These are phyloP conservation scores for Penaeus japonicus DNA, from an alignment of 1,140 invertebrate species.

Conservation along the genomic window DNA sequence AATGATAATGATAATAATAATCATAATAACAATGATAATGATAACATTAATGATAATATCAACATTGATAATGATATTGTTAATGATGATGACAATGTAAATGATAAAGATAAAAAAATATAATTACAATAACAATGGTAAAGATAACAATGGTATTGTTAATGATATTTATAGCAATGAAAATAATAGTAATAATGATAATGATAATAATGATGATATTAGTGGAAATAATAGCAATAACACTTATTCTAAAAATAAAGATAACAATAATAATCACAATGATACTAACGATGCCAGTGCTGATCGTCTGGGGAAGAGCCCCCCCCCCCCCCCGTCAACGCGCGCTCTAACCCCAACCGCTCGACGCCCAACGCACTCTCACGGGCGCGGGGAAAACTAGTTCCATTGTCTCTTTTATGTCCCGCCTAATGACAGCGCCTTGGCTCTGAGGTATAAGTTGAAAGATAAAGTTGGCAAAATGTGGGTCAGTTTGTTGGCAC, in stretches of 20 bases:
- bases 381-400: too few relatives aligned
- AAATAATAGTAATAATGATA: neutral
- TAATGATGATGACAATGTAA: neutral
- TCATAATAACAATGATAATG: neutral
- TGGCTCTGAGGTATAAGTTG: too few relatives aligned
- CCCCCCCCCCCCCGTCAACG: too few relatives aligned
- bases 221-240: neutral
- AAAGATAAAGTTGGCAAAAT: too few relatives aligned
- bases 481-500: too few relatives aligned
- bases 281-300: too few relatives aligned
- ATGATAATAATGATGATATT: neutral
- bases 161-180: neutral
- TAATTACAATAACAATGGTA: neutral
- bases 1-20: neutral
- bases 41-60: neutral
- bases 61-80: neutral
- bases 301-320: too few relatives aligned
- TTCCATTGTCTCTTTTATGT: too few relatives aligned
- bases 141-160: neutral
- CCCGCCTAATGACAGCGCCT: too few relatives aligned
- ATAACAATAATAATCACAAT: neutral
- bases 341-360: too few relatives aligned
- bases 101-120: neutral
- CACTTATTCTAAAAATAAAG: neutral
- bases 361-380: too few relatives aligned